These are phyloP conservation scores for Andricus grossulariae DNA, from an alignment of 1,140 invertebrate species.

Conservation along the genomic window DNA sequence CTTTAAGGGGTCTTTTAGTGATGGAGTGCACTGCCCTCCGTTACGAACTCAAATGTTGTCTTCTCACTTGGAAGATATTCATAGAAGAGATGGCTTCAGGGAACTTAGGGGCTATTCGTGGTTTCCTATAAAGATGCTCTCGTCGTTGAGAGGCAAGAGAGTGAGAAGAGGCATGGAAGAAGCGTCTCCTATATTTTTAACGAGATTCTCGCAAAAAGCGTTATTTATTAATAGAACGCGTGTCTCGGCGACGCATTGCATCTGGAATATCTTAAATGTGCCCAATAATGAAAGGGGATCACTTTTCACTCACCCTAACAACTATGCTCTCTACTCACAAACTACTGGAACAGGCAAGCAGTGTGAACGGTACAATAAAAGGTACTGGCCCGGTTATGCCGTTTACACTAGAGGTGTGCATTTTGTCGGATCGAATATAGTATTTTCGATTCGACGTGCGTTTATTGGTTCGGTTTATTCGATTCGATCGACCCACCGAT, in stretches of 20 bases:
- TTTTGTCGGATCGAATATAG: too few relatives aligned
- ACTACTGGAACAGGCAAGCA: too few relatives aligned
- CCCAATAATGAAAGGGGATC: not conserved
- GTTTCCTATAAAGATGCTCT: slow-evolving; percentile 55
- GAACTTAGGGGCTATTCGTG: slow-evolving; percentile 57
- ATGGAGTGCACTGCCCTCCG: slow-evolving; percentile 52
- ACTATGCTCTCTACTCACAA: too few relatives aligned
- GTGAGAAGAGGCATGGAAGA: slow-evolving; percentile 45
- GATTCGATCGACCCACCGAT: too few relatives aligned
- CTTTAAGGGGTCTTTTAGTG: slow-evolving; percentile 33
- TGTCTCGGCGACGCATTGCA: slow-evolving; percentile 1
- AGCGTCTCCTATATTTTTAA: slow-evolving; percentile 51
- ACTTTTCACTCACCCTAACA: too few relatives aligned
- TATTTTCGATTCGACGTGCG: too few relatives aligned
- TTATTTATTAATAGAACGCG: slow-evolving; percentile 46
- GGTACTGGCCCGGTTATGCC: too few relatives aligned
- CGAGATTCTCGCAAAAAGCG: slow-evolving; percentile 38
- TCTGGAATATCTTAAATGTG: not conserved
- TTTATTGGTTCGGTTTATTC: too few relatives aligned
- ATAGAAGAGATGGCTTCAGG: slow-evolving; percentile 51
- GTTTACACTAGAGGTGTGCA: too few relatives aligned
- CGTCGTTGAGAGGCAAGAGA: slow-evolving; percentile 43
- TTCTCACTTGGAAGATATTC: slow-evolving; percentile 51
- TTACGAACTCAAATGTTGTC: slow-evolving; percentile 36
- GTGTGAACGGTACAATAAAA: too few relatives aligned